Evolutionary conservation across 2,888 invertebrate species (phyloP).

Genomic region (Rhamphomyia laevipes): DNA sequence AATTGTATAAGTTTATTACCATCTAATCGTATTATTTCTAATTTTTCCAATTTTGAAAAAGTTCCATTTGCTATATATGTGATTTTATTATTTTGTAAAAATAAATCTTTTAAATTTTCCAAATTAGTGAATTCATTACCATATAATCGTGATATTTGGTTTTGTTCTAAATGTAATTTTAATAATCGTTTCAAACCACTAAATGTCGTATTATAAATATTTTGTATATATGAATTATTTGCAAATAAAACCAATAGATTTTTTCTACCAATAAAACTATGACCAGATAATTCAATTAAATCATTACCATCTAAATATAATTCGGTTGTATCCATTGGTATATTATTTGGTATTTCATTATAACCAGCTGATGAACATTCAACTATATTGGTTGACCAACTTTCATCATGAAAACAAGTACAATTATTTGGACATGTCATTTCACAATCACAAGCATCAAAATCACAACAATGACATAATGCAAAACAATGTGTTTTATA

Average conservation of each 20-base stretch:
- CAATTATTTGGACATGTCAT: constrained; percentile 92
- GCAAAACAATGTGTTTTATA: constrained; percentile 91
- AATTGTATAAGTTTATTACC: constrained; percentile 72
- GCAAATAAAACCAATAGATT: constrained; percentile 77
- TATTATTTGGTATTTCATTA: constrained; percentile 69
- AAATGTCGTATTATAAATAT: constrained; percentile 81
- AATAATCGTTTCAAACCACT: constrained; percentile 70
- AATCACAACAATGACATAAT: constrained; percentile 91
- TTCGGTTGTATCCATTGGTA: constrained; percentile 94
- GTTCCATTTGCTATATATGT: constrained; percentile 74
- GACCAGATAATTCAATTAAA: constrained; percentile 74
- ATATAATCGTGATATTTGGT: constrained; percentile 63
- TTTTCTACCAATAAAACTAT: constrained; percentile 85
- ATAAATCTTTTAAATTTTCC: constrained; percentile 72
- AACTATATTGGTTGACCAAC: constrained; percentile 87
- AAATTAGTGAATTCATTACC: constrained; percentile 75
- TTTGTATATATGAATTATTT: constrained; percentile 76
- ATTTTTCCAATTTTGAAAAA: constrained; percentile 64
- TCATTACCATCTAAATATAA: constrained; percentile 88
- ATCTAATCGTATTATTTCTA: constrained; percentile 75
- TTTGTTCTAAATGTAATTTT: constrained; percentile 77
- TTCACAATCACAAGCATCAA: constrained; percentile 94
- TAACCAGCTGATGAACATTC: constrained; percentile 77
- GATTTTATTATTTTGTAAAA: constrained; percentile 77
- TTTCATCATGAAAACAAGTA: constrained; percentile 88